phyloP scores from a whole-genome alignment of 1,140 invertebrate genomes.

The Halictus rubicundus region DNA sequence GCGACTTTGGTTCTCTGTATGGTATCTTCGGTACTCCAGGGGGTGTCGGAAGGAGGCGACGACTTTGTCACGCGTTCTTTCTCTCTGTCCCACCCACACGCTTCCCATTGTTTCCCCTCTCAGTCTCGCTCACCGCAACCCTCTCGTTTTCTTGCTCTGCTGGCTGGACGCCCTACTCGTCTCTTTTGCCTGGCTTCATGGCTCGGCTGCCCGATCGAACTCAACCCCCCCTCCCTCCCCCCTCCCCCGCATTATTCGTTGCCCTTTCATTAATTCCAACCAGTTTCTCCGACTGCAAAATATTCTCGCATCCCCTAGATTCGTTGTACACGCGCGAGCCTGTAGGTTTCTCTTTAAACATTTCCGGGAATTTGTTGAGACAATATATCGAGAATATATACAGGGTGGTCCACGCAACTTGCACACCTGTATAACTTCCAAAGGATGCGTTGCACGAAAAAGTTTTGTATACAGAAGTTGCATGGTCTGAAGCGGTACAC shows the following conservation, averaged over 20 bases:
- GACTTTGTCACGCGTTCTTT: conserved; percentile 36
- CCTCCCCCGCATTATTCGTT: conserved; percentile 20
- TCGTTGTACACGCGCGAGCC: neutral
- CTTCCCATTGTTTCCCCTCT: neutral
- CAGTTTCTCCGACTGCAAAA: conserved; percentile 6
- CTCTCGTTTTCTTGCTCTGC: conserved; percentile 26
- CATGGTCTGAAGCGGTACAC: no score
- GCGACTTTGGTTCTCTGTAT: conserved; percentile 64
- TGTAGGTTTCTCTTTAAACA: no score
- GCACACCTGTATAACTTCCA: no score
- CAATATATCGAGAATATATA: no score
- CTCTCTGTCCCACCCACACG: neutral
- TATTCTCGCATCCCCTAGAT: neutral
- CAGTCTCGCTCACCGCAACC: neutral
- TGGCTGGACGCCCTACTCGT: conserved; percentile 37
- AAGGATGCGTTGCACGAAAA: no score
- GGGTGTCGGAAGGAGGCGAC: conserved; percentile 64
- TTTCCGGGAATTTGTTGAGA: no score
- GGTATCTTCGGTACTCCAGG: conserved; percentile 68
- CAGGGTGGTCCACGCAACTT: no score
- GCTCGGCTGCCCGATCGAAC: conserved; percentile 30
- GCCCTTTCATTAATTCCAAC: conserved; percentile 28
- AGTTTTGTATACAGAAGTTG: no score
- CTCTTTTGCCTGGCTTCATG: conserved; percentile 50
- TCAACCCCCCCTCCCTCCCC: no score